A percentile compares a stretch with the other conserved stretches of the same genome.
phyloP scores from a whole-genome alignment of 2,888 invertebrate species.

The Aquatica leii region DNA sequence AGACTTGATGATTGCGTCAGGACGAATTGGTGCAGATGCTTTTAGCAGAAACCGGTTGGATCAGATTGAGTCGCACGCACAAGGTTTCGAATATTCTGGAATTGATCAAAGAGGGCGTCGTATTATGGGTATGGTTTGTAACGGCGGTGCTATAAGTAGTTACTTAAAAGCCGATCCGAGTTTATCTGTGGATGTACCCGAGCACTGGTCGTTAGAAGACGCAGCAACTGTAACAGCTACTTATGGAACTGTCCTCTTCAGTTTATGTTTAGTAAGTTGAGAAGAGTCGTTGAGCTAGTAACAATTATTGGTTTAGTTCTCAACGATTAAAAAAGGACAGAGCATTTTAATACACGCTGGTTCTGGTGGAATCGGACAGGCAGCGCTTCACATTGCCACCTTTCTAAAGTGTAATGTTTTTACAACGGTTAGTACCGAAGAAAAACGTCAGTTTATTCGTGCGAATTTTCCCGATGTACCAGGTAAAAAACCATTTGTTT shows the following conservation, averaged over 20 bases:
- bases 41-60: conserved; percentile 68
- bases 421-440: conserved; percentile 74
- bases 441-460: conserved; percentile 71
- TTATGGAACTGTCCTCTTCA: conserved; percentile 66
- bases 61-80: conserved; percentile 61
- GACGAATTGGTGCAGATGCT: conserved; percentile 84
- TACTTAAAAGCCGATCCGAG: conserved; percentile 66
- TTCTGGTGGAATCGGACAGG: conserved; percentile 79
- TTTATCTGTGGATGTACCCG: conserved; percentile 72
- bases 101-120: conserved; percentile 65
- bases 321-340: conserved; percentile 51
- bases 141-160: conserved; percentile 68
- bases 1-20: conserved; percentile 92
- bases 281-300: neutral
- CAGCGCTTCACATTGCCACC: conserved; percentile 78
- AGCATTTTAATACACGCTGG: conserved; percentile 67
- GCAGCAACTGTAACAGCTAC: conserved; percentile 81
- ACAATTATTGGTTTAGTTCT: neutral
- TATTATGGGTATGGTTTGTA: conserved; percentile 70
- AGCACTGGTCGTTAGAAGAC: conserved; percentile 75
- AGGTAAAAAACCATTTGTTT: conserved; percentile 37
- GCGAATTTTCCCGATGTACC: conserved; percentile 61
- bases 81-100: conserved; percentile 69
- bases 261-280: conserved; percentile 59
- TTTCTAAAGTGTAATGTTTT: conserved; percentile 71